These are phyloP conservation scores for Microtus richardsoni DNA, from an alignment of 2,113 vertebrate genomes.

Conservation along the genomic window DNA sequence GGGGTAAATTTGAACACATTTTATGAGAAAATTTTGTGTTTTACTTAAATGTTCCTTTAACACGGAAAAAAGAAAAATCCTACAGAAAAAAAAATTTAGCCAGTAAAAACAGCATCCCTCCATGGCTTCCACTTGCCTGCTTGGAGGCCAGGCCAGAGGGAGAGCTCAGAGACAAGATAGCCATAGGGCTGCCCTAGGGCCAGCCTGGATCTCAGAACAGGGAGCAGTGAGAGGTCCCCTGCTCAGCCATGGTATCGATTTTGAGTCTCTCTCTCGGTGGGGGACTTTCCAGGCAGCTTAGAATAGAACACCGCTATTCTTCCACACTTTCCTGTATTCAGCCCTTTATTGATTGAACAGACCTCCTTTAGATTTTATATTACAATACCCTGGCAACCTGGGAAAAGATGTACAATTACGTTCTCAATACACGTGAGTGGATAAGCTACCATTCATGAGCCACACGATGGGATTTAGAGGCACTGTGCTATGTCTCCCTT, in stretches of 20 bases:
- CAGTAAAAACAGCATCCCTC: background rate
- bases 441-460: background rate
- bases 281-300: background rate
- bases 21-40: constrained; percentile 8
- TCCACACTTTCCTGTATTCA: background rate
- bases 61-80: background rate
- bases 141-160: background rate
- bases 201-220: background rate
- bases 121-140: background rate
- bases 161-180: background rate
- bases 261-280: no score
- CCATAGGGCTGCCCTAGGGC: background rate
- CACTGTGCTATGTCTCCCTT: background rate
- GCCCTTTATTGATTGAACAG: background rate
- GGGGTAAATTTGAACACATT: background rate
- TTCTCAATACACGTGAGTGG: background rate
- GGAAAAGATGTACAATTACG: background rate
- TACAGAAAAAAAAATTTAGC: background rate
- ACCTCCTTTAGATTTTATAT: background rate
- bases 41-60: constrained; percentile 9
- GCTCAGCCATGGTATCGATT: background rate
- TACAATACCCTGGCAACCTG: background rate
- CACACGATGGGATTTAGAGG: background rate
- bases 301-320: background rate
- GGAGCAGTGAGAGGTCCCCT: background rate